Evolutionary conservation across 2,113 vertebrate species (phyloP), one percentile per base, ranked within the genome.

Genomic region (Nestor notabilis): DNA sequence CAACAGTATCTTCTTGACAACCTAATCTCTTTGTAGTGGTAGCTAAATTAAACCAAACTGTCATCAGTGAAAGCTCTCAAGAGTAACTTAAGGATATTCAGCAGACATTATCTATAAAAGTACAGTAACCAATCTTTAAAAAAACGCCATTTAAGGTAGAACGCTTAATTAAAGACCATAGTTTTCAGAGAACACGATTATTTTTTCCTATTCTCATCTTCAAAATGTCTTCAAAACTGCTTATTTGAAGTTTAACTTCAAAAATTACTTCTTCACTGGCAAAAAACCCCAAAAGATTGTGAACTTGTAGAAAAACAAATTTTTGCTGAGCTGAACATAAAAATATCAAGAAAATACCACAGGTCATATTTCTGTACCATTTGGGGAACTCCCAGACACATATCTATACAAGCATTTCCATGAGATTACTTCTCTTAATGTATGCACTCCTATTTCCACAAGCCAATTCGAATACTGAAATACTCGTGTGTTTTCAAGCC

Each of bases 41-140:
- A 92, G 65, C 83, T 95, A 93, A 96, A 95, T 97, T 96, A 96
- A 97, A 97, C 92, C 88, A 92, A 95, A 95, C 92, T 95, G 88
- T 84, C 96, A 96, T 87, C 76, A 96, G 46, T 92, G 71, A 78
- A 95, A 92, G 50, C 88, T 88, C 93, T 96, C 93, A 95, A 88
- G 88, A 94, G 64, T 83, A 90, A 93, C 64, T 90, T 79, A 94
- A 90, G 79, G 71, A 96, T 90, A 92, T 90, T 94, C 88, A 78
- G 79, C 82, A 74, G n/a, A 65, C 39, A 29, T 63, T 20, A 77
- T 60, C 46, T 90, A 55, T 35, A 44, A 58, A 82, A 74, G 23
- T 44, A 80, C 16, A 63, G 41, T 46, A 94, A 46, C 75, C 43
- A 58, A 43, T 81, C 55, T 88, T 74, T 13, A 28, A 66, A 89